Base-by-base conservation (phyloP, 2,888 invertebrate genomes). In the Azorinus chamasolen region DNA sequence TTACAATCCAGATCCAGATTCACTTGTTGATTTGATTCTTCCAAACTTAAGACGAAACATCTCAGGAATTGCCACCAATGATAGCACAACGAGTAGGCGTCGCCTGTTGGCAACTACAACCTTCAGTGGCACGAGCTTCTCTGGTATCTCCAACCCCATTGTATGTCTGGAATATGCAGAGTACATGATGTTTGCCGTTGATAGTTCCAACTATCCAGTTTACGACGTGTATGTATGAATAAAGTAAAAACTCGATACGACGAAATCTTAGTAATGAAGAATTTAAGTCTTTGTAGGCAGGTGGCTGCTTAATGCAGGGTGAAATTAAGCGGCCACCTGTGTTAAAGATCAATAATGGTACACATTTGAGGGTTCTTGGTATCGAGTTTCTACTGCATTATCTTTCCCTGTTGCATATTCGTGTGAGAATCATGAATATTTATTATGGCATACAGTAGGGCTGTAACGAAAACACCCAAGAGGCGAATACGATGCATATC, bases 141-240 rank as follows among this genome's bases (percentile, higher is more conserved):
- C 81, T 14, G 92, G 92, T 6, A 87, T 92, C 24, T 62, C 69
- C 37, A 91, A 91, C 65, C 92, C 92, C 0, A 88, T 90, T 2
- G 78, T 84, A 0, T 92, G 92, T 74, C 81, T 92, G 62, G 75
- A 83, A 57, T 85, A 88, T 75, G 91, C 89, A n/a, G 86, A 90
- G 50, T 78, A 87, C 41, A 89, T 92, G 88, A 66, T 91, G 65
- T 92, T 89, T 81, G 84, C 79, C 20, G 90, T 92, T 20, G 83
- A 79, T 61, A 90, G 86, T 32, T 84, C 81, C 14, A 73, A 88
- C 71, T 92, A 92, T 57, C 92, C 92, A 5, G 81, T 92, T 14
- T 92, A 92, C 77, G 92, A 92, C 84, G 87, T 83, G 92, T 92
- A 72, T 77, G 87, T 78, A 12, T 45, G 3, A 45, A n/a, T n/a